Conservation (phyloP, 2,888 invertebrate species). For the Cotesia congregata region DNA sequence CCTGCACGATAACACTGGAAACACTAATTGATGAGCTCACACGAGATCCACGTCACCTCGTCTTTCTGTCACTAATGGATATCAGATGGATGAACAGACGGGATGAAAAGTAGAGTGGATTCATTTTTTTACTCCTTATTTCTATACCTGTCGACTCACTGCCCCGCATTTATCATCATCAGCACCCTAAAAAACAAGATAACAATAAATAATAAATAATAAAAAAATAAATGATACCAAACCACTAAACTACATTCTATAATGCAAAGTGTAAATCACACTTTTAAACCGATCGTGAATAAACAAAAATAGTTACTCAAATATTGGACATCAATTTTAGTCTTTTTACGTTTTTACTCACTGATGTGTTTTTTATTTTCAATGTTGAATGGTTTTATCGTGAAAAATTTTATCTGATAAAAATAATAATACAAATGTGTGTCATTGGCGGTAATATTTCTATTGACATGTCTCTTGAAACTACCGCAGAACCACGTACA, state of each 20-base stretch:
- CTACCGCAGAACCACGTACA: slow-evolving; percentile 33
- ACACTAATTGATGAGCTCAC: slow-evolving; percentile 13
- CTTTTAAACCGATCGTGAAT: slow-evolving; percentile 5
- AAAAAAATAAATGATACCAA: slow-evolving; percentile 10
- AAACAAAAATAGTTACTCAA: background rate
- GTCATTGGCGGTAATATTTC: background rate
- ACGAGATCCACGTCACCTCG: slow-evolving; percentile 1
- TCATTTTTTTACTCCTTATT: slow-evolving; percentile 17
- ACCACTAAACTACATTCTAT: background rate
- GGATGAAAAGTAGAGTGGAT: slow-evolving; percentile 29
- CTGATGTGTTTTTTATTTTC: background rate
- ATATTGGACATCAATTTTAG: background rate
- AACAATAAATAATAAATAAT: background rate
- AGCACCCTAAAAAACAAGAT: slow-evolving; percentile 14
- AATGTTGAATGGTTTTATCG: too few species aligned
- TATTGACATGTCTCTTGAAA: slow-evolving; percentile 12
- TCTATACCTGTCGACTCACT: slow-evolving; percentile 28
- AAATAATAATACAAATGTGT: slow-evolving; percentile 1
- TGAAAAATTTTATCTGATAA: background rate
- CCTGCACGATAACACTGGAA: background rate
- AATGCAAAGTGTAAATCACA: background rate
- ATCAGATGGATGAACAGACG: slow-evolving; percentile 25
- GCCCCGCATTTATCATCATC: slow-evolving; percentile 19
- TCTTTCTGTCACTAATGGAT: slow-evolving; percentile 27
- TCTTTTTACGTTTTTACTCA: background rate